Percentiles rank a stretch among this genome's conserved stretches.
Conservation (phyloP, 2,113 vertebrate genomes). For the Hyperopisus bebe region DNA sequence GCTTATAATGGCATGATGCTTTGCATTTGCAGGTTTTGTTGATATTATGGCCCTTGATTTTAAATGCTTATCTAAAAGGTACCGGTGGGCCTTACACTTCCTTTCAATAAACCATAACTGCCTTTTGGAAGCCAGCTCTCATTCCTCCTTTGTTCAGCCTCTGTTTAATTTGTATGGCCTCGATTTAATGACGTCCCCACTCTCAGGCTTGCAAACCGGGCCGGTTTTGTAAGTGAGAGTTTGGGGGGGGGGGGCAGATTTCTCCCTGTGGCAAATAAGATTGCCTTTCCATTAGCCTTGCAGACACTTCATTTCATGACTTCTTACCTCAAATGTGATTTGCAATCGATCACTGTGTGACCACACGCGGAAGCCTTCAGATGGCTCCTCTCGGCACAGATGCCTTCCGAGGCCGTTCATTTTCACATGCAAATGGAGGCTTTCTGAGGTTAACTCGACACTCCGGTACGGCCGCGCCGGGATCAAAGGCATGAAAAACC, state of each 20-base stretch:
- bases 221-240: constrained; percentile 3
- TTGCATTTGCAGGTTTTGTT: neutral
- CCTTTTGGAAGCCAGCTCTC: neutral
- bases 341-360: constrained; percentile 20
- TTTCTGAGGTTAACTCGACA: constrained; percentile 6
- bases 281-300: constrained; percentile 25
- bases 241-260: neutral
- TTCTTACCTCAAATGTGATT: constrained; percentile 21
- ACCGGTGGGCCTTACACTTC: no score
- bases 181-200: constrained; percentile 14
- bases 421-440: constrained; percentile 17
- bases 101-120: neutral
- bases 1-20: neutral
- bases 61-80: neutral
- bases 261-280: constrained; percentile 19
- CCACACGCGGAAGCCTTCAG: neutral
- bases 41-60: neutral
- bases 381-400: neutral
- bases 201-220: neutral
- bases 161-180: neutral
- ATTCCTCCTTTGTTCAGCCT: neutral
- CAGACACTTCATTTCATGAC: constrained; percentile 27
- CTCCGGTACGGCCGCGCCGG: neutral
- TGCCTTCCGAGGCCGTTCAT: neutral
- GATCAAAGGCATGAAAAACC: constrained; percentile 15